Evolutionary conservation across 2,113 vertebrate genomes (phyloP).

Genomic region (Corvus hawaiiensis): DNA sequence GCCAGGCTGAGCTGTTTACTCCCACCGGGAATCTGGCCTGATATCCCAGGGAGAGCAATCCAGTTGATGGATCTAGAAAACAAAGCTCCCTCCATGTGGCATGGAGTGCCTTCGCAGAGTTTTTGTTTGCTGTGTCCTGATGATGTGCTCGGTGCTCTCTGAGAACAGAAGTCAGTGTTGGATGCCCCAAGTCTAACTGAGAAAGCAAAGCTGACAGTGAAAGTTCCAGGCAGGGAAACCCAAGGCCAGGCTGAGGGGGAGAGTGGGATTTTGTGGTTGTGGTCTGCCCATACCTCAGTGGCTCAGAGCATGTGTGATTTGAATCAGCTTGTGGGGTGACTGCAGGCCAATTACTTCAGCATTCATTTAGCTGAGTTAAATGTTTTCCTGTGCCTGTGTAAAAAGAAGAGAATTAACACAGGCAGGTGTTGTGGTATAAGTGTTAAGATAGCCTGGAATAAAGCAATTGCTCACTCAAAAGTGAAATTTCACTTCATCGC

Average conservation of each 20-base stretch:
- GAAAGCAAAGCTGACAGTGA: background rate
- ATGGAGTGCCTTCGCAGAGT: background rate
- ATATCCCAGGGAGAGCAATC: background rate
- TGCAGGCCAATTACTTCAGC: background rate
- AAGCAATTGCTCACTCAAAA: background rate
- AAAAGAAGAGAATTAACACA: background rate
- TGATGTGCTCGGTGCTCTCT: background rate
- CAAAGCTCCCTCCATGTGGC: background rate
- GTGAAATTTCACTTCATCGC: background rate
- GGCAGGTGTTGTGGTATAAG: background rate
- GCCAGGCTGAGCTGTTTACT: background rate
- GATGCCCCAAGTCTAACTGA: background rate
- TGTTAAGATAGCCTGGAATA: background rate
- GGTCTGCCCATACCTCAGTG: background rate
- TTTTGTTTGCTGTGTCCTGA: background rate
- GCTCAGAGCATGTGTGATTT: background rate
- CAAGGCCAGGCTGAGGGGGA: background rate
- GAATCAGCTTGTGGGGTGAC: background rate
- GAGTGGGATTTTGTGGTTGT: background rate
- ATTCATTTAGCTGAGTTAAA: background rate
- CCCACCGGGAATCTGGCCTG: background rate
- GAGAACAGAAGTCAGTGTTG: background rate
- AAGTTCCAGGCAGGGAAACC: background rate
- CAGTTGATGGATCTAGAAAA: background rate
- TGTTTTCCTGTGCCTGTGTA: background rate